phyloP scores from a whole-genome alignment of 23 tunicate species.

The Aplidium turbinatum region DNA sequence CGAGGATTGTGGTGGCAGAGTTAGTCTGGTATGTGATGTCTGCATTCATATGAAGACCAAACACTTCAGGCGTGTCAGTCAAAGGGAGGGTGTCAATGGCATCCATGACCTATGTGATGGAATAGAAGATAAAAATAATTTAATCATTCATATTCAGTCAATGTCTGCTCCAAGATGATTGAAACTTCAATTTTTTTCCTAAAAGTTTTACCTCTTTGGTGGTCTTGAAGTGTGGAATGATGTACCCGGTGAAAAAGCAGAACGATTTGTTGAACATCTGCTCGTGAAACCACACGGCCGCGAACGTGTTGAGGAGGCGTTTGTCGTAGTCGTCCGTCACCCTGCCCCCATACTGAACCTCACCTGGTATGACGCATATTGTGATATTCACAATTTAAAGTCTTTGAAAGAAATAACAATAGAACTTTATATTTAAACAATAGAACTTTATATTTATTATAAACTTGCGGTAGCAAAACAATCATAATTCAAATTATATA shows the following conservation, averaged over 20 bases:
- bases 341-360: constrained; percentile 95
- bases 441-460: too few relatives aligned
- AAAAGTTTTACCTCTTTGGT: constrained; percentile 62
- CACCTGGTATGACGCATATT: too few relatives aligned
- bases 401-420: too few relatives aligned
- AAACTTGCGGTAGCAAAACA: too few relatives aligned
- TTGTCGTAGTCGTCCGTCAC: constrained; percentile 98
- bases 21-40: constrained; percentile 97
- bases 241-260: constrained; percentile 80
- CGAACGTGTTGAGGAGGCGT: constrained; percentile 84
- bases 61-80: constrained; percentile 89
- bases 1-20: constrained; percentile 90
- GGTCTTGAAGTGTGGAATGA: constrained; percentile 78
- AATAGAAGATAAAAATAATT: background rate
- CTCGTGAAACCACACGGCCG: constrained; percentile 90
- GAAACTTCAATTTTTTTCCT: background rate
- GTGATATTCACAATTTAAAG: too few relatives aligned
- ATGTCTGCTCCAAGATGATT: too few relatives aligned
- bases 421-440: too few relatives aligned
- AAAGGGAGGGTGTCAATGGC: constrained; percentile 87
- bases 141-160: too few relatives aligned
- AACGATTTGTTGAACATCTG: constrained; percentile 81
- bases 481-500: too few relatives aligned
- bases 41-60: constrained; percentile 92
- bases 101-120: constrained; percentile 76